phyloP scores from a whole-genome alignment of 2,888 invertebrate genomes.

The Nebria brevicollis region DNA sequence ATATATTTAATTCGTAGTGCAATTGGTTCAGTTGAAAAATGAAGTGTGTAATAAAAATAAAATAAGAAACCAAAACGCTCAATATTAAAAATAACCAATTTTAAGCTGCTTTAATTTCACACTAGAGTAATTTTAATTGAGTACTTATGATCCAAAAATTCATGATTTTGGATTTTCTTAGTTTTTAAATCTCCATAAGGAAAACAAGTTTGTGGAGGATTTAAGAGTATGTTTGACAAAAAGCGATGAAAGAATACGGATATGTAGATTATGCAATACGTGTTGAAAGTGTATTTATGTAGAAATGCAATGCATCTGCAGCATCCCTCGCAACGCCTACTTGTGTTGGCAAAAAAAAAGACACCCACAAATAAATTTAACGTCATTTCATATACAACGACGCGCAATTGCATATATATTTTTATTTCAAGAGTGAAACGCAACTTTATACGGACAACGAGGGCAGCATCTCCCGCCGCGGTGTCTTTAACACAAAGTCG shows the following conservation, averaged over 20 bases:
- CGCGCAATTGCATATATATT: not conserved
- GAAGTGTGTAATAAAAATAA: too few species aligned
- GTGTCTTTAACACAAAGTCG: slow-evolving; percentile 10
- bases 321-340: not conserved
- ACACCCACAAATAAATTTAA: not conserved
- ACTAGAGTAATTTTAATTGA: too few species aligned
- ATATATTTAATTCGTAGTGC: too few species aligned
- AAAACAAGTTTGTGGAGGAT: too few species aligned
- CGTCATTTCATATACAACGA: not conserved
- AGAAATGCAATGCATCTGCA: not conserved
- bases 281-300: not conserved
- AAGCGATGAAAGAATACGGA: not conserved
- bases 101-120: too few species aligned
- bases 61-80: too few species aligned
- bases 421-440: not conserved
- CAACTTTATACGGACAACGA: not conserved
- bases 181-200: too few species aligned
- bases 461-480: not conserved
- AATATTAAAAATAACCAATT: too few species aligned
- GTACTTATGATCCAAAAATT: too few species aligned
- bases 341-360: slow-evolving; percentile 9
- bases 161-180: too few species aligned
- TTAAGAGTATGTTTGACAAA: too few species aligned
- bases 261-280: not conserved
- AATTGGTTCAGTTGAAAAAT: too few species aligned